Conservation (phyloP, 2,113 vertebrate genomes). For the Ochotona curzoniae region DNA sequence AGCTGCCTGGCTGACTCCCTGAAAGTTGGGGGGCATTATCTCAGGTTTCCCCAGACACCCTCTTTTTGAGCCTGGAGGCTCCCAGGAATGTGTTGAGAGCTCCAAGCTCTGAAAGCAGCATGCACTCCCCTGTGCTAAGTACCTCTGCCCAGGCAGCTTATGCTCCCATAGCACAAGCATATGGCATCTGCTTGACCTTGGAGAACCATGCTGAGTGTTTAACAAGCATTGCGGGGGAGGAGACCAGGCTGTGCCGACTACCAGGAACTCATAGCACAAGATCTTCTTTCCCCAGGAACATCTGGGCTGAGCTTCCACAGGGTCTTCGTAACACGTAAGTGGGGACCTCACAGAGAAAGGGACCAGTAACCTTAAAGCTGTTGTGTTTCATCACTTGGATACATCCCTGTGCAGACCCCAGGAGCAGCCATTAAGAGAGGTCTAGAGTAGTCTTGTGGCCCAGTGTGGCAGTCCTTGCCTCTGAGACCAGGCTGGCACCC, state of each 20-base stretch:
- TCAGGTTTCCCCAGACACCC: background rate
- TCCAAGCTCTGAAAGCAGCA: slow-evolving; percentile 47
- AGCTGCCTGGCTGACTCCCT: slow-evolving; percentile 23
- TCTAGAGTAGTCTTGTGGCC: background rate
- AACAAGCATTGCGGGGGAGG: slow-evolving; percentile 28
- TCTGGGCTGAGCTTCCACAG: background rate
- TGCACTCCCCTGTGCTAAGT: slow-evolving; percentile 58
- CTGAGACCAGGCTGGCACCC: background rate
- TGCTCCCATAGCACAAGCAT: slow-evolving; percentile 61
- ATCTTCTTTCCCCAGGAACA: background rate
- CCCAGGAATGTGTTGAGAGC: slow-evolving; percentile 47
- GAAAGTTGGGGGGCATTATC: slow-evolving; percentile 15
- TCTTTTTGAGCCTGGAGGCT: slow-evolving; percentile 21
- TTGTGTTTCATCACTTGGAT: slow-evolving; percentile 24
- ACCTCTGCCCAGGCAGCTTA: slow-evolving; percentile 61
- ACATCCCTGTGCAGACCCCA: slow-evolving; percentile 22
- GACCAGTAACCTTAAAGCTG: background rate
- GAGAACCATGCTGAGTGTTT: slow-evolving; percentile 63
- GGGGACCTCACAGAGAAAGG: background rate
- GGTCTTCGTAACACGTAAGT: background rate
- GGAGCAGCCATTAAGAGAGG: slow-evolving; percentile 33
- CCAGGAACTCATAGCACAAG: background rate
- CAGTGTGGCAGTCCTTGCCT: background rate
- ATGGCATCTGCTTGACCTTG: slow-evolving; percentile 49
- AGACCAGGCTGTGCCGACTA: slow-evolving; percentile 5